phyloP scores from a whole-genome alignment of 2,113 vertebrate genomes.

The Caranx ignobilis region DNA sequence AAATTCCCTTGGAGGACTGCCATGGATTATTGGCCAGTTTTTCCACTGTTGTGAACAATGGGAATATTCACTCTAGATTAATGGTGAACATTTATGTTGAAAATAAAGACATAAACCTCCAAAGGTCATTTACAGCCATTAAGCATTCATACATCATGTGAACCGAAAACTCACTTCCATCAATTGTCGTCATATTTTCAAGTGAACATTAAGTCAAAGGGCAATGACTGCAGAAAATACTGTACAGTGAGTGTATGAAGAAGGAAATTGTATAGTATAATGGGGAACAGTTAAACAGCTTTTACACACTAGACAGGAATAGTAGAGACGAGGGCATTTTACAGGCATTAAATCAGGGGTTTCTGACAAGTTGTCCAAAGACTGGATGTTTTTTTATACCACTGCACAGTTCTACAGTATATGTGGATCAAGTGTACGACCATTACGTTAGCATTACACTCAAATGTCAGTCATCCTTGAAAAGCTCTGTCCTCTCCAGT shows the following conservation, averaged over 20 bases:
- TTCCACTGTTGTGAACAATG: conserved; percentile 36
- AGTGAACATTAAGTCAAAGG: not conserved
- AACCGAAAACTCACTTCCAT: conserved; percentile 14
- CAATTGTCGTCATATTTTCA: not conserved
- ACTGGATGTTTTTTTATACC: not conserved
- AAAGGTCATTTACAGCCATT: conserved; percentile 30
- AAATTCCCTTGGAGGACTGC: conserved; percentile 54
- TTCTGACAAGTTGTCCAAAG: conserved; percentile 4
- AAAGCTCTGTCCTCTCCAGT: conserved; percentile 22
- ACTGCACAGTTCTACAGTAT: conserved; percentile 7
- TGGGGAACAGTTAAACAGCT: conserved; percentile 1
- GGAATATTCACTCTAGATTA: conserved; percentile 32
- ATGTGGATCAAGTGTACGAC: conserved; percentile 18
- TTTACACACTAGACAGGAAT: not conserved
- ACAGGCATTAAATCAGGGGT: not conserved
- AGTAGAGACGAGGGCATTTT: not conserved
- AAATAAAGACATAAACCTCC: conserved; percentile 34
- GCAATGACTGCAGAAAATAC: conserved; percentile 3
- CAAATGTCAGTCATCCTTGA: conserved; percentile 65
- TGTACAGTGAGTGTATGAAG: not conserved
- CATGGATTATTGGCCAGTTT: conserved; percentile 60
- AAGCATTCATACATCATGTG: not conserved
- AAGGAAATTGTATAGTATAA: not conserved
- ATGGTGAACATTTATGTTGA: conserved; percentile 18
- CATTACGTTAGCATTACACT: conserved; percentile 34